Conservation (phyloP, 2,888 invertebrate genomes). For the Busseola fusca region DNA sequence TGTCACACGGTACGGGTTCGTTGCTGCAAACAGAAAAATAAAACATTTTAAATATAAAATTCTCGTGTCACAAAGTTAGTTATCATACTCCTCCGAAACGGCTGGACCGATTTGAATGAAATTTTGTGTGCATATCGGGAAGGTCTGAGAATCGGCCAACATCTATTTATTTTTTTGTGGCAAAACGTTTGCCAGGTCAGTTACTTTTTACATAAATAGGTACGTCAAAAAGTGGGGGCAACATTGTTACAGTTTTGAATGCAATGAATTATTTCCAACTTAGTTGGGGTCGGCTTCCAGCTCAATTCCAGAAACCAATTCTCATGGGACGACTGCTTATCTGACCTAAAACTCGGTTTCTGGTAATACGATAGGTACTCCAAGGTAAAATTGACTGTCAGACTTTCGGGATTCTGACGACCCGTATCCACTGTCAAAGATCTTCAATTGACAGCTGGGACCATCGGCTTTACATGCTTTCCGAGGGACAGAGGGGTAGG, state of each 20-base stretch:
- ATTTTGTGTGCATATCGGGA: too few relatives aligned
- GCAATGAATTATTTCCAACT: neutral
- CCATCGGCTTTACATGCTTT: neutral
- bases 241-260: neutral
- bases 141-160: too few relatives aligned
- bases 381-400: neutral
- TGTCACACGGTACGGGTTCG: conserved; percentile 90
- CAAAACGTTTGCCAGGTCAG: too few relatives aligned
- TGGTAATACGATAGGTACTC: neutral
- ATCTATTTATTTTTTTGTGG: too few relatives aligned
- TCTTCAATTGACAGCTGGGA: neutral
- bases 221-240: neutral
- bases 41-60: too few relatives aligned
- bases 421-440: neutral
- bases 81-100: too few relatives aligned
- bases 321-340: neutral
- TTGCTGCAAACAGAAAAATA: conserved; percentile 89
- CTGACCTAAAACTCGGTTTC: neutral
- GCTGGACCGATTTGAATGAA: too few relatives aligned
- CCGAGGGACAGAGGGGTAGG: neutral
- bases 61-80: too few relatives aligned
- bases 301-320: neutral
- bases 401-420: neutral
- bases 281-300: neutral
- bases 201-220: too few relatives aligned